Base-by-base conservation (phyloP, 2,888 invertebrate genomes). In the Kryphioiulus occultus region DNA sequence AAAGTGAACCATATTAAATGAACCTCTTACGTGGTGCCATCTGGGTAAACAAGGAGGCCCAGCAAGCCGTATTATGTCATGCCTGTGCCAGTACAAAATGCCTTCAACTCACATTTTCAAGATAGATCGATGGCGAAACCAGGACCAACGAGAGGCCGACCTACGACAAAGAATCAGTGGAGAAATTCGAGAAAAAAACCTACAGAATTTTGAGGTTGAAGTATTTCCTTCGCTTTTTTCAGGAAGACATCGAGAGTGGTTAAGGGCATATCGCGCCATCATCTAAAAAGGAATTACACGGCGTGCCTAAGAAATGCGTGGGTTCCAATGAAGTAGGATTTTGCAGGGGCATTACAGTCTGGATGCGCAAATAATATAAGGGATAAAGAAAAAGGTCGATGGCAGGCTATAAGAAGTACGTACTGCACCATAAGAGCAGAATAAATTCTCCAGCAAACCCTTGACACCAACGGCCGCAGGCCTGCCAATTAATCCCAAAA, bases 1-100 rank as follows among this genome's bases (percentile, higher is more conserved):
- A 59, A 59, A 59, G 59, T 59, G 59, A 59, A 59, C 59, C 59
- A 59, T 59, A 59, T 59, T 59, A 59, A 59, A 59, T 59, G 59
- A 59, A 59, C 59, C 59, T 59, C 59, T 59, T 59, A 59, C 59
- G 59, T 59, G 59, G 59, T 59, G 59, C 59, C 59, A 59, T 59
- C 59, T 59, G 59, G 59, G 59, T 59, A 59, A 59, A 59, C 59
- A 59, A 59, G 59, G 22, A 59, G 59, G 59, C 59, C n/a, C 22
- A 22, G 59, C 22, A 59, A 59, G 59, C 59, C 22, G 59, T 19
- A 59, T 59, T 59, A 59, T 59, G 59, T 59, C 59, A 59, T 59
- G 7, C 19, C 9, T 59, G 22, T 59, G 9, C 22, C 5, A 22
- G 22, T 22, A 59, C 0, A 59, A 59, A 59, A 59, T 59, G 22